Conservation (phyloP, 2,797 vertebrate genomes). For the Chloroceryle inda region DNA sequence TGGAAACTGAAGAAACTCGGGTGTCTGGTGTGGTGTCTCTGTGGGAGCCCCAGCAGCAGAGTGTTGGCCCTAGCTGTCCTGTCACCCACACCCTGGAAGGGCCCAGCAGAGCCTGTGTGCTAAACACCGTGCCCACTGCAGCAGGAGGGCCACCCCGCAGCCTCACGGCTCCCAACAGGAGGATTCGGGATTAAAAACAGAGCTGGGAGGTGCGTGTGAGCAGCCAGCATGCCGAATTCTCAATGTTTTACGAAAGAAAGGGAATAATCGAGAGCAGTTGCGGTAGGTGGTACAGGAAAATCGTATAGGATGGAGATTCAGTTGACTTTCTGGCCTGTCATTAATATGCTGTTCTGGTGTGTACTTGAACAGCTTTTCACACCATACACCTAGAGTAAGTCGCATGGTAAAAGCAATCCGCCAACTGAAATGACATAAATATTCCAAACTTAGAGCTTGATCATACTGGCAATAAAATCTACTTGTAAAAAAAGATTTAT, state of each 20-base stretch:
- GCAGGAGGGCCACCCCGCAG: not conserved
- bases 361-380: not conserved
- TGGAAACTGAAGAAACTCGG: fast-evolving
- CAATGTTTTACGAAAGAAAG: not conserved
- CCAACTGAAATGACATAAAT: fast-evolving
- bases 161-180: fast-evolving
- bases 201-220: not conserved
- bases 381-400: fast-evolving
- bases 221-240: fast-evolving
- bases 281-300: not conserved
- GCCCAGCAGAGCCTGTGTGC: fast-evolving
- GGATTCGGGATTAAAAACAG: fast-evolving
- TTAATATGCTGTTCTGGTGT: not conserved
- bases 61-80: fast-evolving
- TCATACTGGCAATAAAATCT: not conserved
- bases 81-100: fast-evolving
- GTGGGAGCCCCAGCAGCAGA: fast-evolving
- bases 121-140: fast-evolving
- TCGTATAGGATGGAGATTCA: not conserved
- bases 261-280: not conserved
- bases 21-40: fast-evolving
- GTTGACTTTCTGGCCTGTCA: not conserved
- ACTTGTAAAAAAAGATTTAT: not conserved
- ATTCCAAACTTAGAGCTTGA: not conserved
- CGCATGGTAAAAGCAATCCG: not conserved